A percentile compares a stretch with the other conserved stretches of the same genome.
These are phyloP conservation scores for Matsumurasca onukii DNA, from an alignment of 1,140 invertebrate genomes.

Conservation along the genomic window DNA sequence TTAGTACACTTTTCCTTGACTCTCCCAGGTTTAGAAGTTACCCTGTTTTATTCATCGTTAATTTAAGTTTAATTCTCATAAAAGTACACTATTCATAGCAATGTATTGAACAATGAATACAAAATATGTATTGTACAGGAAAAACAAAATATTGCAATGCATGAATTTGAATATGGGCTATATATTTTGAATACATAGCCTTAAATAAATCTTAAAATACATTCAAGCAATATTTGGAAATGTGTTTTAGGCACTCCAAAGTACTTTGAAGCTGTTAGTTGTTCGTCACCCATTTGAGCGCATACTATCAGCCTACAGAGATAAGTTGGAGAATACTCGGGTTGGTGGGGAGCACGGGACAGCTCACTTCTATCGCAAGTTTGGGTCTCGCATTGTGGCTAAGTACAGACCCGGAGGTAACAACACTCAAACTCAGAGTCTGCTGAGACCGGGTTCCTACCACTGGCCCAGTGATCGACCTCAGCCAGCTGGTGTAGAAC, in stretches of 20 bases:
- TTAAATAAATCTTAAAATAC: no score
- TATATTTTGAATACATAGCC: no score
- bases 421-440: conserved; percentile 4
- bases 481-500: conserved; percentile 53
- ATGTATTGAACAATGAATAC: no score
- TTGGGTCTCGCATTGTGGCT: conserved; percentile 52
- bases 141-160: no score
- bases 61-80: no score
- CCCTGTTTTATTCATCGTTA: no score
- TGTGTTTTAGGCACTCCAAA: conserved; percentile 37
- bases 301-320: conserved; percentile 86
- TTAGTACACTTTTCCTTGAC: no score
- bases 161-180: no score
- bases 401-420: conserved; percentile 33
- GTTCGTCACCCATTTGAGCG: conserved; percentile 88
- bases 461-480: background rate
- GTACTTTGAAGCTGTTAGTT: conserved; percentile 55
- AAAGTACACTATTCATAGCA: no score
- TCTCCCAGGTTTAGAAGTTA: no score
- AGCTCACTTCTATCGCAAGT: conserved; percentile 70
- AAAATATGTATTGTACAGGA: no score
- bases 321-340: conserved; percentile 81
- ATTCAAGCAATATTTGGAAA: no score
- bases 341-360: conserved; percentile 78
- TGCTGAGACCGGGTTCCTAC: conserved; percentile 27